Base-by-base conservation (phyloP, 2,888 invertebrate species). In the Operophtera brumata region DNA sequence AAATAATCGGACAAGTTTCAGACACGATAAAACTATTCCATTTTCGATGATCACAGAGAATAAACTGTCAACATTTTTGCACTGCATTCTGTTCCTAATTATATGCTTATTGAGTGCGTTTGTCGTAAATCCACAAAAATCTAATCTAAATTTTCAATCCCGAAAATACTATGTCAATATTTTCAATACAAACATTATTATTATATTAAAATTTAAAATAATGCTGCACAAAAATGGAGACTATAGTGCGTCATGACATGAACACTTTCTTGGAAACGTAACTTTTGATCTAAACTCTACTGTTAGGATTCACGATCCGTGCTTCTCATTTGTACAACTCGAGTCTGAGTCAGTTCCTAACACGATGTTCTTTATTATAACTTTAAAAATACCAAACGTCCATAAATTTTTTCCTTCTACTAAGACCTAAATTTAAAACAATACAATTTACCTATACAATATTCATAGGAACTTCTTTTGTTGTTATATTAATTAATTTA, bases 391-490 rank as follows among this genome's bases (percentile, higher is more conserved):
- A 88, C 89, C 89, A 85, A 90, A 90, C 88, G 80, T 85, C 80
- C 84, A 86, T 88, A 88, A 88, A 84, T 86, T 89, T 88, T 28
- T 87, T 84, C 83, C 85, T 78, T 87, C 86, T 86, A 86, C 86
- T 89, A 89, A 84, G 86, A 87, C 84, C 90, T 89, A 89, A 89
- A 88, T 86, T 89, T 88, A 88, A 89, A 86, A 89, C 74, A 89
- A 89, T 88, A 89, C 86, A 78, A 81, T 89, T 88, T 88, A 20
- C 20, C 20, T 20, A 89, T 88, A 89, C 87, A 89, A 87, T 87
- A 87, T 87, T 87, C 85, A 89, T 90, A 90, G 90, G 90, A 89
- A 90, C 90, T 90, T 89, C 86, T 86, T 88, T 89, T 89, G 88
- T 89, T 89, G 88, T 89, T 87, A 88, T 82, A 86, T 88, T 75